These are phyloP conservation scores for Raja brachyura DNA, from an alignment of 2,113 vertebrate genomes.

Conservation along the genomic window DNA sequence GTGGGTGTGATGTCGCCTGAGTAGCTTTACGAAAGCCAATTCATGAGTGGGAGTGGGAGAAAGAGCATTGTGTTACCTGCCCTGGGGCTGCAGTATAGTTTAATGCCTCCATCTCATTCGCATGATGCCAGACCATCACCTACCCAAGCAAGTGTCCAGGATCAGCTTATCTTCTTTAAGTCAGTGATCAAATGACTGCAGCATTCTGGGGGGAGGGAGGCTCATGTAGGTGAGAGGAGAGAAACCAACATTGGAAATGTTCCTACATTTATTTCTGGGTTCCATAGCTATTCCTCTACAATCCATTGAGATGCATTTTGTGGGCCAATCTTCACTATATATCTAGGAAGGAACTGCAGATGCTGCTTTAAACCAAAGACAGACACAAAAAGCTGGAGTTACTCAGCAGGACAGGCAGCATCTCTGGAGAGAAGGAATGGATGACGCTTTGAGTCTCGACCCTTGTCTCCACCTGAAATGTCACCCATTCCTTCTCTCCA, in stretches of 20 bases:
- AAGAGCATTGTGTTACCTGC: neutral
- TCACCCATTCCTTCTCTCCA: no score
- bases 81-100: neutral
- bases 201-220: neutral
- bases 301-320: neutral
- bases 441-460: no score
- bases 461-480: no score
- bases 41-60: neutral
- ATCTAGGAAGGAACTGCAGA: no score
- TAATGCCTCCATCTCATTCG: neutral
- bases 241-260: neutral
- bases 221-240: neutral
- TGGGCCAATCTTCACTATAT: neutral
- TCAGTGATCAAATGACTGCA: neutral
- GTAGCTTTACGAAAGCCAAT: neutral
- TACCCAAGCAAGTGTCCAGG: neutral
- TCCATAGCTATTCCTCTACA: neutral
- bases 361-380: no score
- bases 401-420: no score
- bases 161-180: neutral
- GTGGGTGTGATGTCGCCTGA: neutral
- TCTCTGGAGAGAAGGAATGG: no score
- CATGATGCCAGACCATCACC: neutral
- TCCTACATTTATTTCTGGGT: neutral
- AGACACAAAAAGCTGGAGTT: no score